A percentile compares a stretch with the other conserved stretches of the same genome.
Evolutionary conservation across 1,140 invertebrate genomes (phyloP).

Genomic region (Forficula auricularia): DNA sequence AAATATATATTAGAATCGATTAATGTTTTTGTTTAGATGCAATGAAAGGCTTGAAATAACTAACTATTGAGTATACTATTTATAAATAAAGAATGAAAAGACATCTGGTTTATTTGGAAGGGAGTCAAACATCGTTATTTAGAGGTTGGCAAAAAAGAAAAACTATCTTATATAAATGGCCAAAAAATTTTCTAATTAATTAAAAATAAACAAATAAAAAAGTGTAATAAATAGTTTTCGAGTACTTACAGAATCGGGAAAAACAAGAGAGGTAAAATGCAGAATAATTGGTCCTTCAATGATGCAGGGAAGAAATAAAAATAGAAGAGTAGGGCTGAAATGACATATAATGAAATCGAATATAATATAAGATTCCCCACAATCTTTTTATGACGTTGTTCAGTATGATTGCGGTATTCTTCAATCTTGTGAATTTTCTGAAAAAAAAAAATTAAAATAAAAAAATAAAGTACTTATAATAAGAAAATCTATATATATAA

Average conservation of each 20-base stretch:
- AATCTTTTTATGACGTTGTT: conserved; percentile 58
- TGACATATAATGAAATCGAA: conserved; percentile 60
- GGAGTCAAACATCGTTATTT: conserved; percentile 13
- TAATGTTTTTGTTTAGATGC: not conserved
- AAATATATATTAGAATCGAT: conserved; percentile 4
- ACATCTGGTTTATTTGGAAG: conserved; percentile 12
- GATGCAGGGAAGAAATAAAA: conserved; percentile 55
- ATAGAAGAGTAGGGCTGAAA: conserved; percentile 55
- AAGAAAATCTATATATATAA: too few species aligned
- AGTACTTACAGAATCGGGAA: conserved; percentile 62
- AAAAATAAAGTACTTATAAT: too few species aligned
- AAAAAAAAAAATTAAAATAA: conserved; percentile 16
- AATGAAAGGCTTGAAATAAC: not conserved
- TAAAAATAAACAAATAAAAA: conserved; percentile 9
- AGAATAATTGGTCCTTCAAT: conserved; percentile 47
- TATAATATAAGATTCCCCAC: conserved; percentile 61
- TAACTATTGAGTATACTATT: not conserved
- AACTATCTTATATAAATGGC: conserved; percentile 3
- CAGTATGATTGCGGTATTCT: conserved; percentile 55
- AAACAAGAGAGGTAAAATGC: conserved; percentile 50
- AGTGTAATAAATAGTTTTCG: conserved; percentile 8
- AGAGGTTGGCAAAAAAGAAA: conserved; percentile 7
- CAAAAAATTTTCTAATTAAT: conserved; percentile 8
- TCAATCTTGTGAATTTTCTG: conserved; percentile 65
- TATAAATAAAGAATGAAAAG: not conserved